A percentile compares a stretch with the other conserved stretches of the same genome.
Conservation (phyloP, 2,113 vertebrate species). For the Apteryx mantelli region DNA sequence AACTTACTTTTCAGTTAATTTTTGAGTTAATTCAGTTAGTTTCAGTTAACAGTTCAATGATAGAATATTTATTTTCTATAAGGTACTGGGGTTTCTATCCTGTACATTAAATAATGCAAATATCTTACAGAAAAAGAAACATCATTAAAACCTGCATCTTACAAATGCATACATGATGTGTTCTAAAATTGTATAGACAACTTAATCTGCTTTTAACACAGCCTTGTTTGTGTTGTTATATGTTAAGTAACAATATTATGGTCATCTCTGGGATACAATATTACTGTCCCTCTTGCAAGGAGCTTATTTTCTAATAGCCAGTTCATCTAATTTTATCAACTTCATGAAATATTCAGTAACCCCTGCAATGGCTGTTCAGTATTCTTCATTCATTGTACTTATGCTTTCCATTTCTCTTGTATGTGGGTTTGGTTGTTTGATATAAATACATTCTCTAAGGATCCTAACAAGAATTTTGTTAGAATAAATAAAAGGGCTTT, state of each 20-base stretch:
- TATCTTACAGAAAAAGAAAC: background rate
- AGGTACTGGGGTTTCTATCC: background rate
- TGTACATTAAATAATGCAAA: background rate
- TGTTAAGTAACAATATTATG: background rate
- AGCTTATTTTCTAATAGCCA: background rate
- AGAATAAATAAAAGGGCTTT: background rate
- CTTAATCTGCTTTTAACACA: background rate
- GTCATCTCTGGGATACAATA: background rate
- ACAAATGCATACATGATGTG: background rate
- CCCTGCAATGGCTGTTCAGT: background rate
- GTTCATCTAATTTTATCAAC: background rate
- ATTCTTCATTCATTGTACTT: background rate
- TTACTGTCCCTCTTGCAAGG: background rate
- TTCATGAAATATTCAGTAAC: background rate
- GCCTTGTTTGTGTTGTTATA: background rate
- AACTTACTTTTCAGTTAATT: background rate
- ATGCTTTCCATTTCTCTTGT: background rate
- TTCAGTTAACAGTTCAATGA: background rate
- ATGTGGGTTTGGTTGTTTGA: background rate
- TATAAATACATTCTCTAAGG: background rate
- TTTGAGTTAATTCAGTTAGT: background rate
- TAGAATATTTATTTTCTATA: background rate
- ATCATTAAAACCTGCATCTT: background rate
- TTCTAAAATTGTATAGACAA: background rate
- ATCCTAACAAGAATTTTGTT: background rate